Conservation (phyloP, 1,140 invertebrate genomes). For the Meloidogyne hapla region DNA sequence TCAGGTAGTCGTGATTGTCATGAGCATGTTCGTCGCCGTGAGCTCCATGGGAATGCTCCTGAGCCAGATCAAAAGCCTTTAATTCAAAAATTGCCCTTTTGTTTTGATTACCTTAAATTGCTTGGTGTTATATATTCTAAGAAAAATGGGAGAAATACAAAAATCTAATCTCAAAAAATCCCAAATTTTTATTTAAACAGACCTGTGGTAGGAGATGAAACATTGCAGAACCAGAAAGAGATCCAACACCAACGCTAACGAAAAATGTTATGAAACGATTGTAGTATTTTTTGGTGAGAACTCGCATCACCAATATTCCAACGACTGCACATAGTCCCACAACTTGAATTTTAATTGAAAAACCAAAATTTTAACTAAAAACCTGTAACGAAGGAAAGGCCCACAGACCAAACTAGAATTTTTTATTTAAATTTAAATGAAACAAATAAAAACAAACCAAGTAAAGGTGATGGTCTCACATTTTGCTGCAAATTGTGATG, state of each 20-base stretch:
- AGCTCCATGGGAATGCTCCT: conserved; percentile 21
- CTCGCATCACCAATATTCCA: conserved; percentile 71
- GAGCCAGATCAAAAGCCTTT: not conserved
- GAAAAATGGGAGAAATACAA: conserved; percentile 38
- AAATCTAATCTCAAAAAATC: conserved; percentile 46
- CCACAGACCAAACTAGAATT: conserved; percentile 33
- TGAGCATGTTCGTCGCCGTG: conserved; percentile 15
- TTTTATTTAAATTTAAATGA: not conserved
- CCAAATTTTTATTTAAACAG: conserved; percentile 23
- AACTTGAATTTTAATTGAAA: conserved; percentile 54
- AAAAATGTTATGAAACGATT: conserved; percentile 69
- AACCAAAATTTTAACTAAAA: no score
- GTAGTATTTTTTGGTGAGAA: conserved; percentile 70
- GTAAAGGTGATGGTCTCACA: not conserved
- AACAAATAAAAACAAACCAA: not conserved
- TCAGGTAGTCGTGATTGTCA: conserved; percentile 51
- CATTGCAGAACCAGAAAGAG: conserved; percentile 70
- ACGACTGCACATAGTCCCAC: conserved; percentile 71
- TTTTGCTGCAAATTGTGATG: not conserved
- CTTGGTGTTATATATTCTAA: conserved; percentile 38
- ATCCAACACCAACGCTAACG: conserved; percentile 73
- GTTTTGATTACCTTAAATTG: conserved; percentile 12
- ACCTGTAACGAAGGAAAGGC: conserved; percentile 37
- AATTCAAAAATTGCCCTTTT: conserved; percentile 5
- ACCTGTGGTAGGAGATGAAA: conserved; percentile 67